Percentiles rank a stretch among this genome's conserved stretches.
These are phyloP conservation scores for Monopterus albus DNA, from an alignment of 2,113 vertebrate species.

Conservation along the genomic window DNA sequence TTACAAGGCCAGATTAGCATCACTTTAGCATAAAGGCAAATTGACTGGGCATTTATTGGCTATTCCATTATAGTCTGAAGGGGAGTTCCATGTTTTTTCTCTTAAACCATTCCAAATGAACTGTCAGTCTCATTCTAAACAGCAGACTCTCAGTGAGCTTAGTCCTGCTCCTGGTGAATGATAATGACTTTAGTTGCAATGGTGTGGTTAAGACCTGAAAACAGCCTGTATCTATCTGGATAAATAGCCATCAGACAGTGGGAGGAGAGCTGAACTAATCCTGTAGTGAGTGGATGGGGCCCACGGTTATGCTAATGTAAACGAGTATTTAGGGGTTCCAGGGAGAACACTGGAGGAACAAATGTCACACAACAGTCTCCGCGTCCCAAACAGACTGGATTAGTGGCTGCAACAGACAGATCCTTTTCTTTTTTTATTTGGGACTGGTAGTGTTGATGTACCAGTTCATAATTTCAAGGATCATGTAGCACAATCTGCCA, in stretches of 20 bases:
- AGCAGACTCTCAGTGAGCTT: slow-evolving; percentile 65
- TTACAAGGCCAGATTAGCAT: slow-evolving; percentile 32
- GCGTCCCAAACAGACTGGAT: slow-evolving; percentile 70
- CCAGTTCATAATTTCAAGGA: slow-evolving; percentile 67
- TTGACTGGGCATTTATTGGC: slow-evolving; percentile 62
- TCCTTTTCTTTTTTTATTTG: slow-evolving; percentile 36
- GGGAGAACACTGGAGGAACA: slow-evolving; percentile 59
- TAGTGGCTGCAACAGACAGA: slow-evolving; percentile 61
- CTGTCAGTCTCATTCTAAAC: slow-evolving; percentile 71
- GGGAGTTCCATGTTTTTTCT: slow-evolving; percentile 63
- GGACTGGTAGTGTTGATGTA: slow-evolving; percentile 64
- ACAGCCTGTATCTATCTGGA: slow-evolving; percentile 72
- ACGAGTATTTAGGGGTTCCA: slow-evolving; percentile 54
- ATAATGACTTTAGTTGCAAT: slow-evolving; percentile 75
- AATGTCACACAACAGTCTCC: slow-evolving; percentile 68
- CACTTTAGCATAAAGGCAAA: slow-evolving; percentile 51
- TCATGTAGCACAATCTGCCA: slow-evolving; percentile 69
- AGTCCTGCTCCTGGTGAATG: slow-evolving; percentile 72
- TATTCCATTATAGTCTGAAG: slow-evolving; percentile 67
- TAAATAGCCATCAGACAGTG: slow-evolving; percentile 81
- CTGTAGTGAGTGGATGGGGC: slow-evolving; percentile 75
- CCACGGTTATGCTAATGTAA: slow-evolving; percentile 76
- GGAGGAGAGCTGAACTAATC: slow-evolving; percentile 83
- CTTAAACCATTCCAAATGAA: slow-evolving; percentile 74
- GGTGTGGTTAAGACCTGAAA: slow-evolving; percentile 67